Evolutionary conservation across 2,113 vertebrate species (phyloP).

Genomic region (Carassius auratus): DNA sequence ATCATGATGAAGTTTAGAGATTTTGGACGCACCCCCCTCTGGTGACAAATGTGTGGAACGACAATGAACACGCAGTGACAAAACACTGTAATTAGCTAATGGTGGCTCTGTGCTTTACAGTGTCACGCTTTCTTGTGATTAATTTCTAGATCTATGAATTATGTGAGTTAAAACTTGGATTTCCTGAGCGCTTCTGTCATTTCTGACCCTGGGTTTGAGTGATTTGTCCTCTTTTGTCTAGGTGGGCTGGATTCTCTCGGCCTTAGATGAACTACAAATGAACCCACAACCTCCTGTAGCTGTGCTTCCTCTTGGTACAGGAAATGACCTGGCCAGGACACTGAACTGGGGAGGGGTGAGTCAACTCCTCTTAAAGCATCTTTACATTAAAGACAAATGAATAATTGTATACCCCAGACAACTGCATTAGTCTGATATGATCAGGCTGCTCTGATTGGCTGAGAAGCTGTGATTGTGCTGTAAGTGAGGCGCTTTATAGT

Average conservation of each 20-base stretch:
- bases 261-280: slow-evolving; percentile 93
- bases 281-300: slow-evolving; percentile 94
- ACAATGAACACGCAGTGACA: not conserved
- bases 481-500: too few relatives aligned
- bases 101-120: not conserved
- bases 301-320: slow-evolving; percentile 95
- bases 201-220: not conserved
- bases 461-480: slow-evolving; percentile 32
- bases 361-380: slow-evolving; percentile 53
- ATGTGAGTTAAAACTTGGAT: not conserved
- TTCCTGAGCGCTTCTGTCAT: not conserved
- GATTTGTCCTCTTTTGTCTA: slow-evolving; percentile 60
- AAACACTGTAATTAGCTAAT: slow-evolving; percentile 16
- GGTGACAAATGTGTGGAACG: slow-evolving; percentile 15
- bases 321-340: slow-evolving; percentile 97
- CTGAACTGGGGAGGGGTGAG: slow-evolving; percentile 99
- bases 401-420: not conserved
- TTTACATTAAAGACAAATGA: not conserved
- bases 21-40: slow-evolving; percentile 15
- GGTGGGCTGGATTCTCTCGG: slow-evolving; percentile 98
- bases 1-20: not conserved
- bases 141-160: not conserved
- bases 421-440: not conserved
- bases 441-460: slow-evolving; percentile 8
- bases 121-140: not conserved